Conservation (phyloP, 53 echinoderm and acorn worm genomes). For the Apostichopus leukothele region DNA sequence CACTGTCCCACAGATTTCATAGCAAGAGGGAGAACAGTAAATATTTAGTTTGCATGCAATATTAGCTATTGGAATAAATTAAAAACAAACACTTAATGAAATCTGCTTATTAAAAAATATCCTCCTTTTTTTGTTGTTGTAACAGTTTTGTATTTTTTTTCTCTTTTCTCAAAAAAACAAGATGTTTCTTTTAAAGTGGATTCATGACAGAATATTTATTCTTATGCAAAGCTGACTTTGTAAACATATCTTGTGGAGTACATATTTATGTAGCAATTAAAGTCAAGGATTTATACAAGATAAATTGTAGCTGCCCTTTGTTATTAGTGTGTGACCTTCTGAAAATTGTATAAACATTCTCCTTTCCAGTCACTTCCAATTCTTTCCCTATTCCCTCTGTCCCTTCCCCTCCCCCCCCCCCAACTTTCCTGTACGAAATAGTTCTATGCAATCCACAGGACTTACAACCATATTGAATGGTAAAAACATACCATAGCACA, state of each 20-base stretch:
- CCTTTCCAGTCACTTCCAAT: not conserved
- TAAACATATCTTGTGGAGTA: not conserved
- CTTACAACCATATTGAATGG: too few species aligned
- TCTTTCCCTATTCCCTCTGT: not conserved
- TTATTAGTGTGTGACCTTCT: too few species aligned
- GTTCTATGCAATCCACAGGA: too few species aligned
- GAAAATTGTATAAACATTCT: too few species aligned
- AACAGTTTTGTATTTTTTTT: not conserved
- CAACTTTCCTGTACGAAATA: not conserved
- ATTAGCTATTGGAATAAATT: not conserved
- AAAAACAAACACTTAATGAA: too few species aligned
- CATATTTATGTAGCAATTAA: slow-evolving; percentile 4
- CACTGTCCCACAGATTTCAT: too few species aligned
- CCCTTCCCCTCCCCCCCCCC: not conserved
- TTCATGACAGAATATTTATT: not conserved
- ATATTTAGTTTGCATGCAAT: not conserved
- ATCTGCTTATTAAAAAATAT: too few species aligned
- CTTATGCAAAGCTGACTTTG: not conserved
- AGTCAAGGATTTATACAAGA: slow-evolving; percentile 8
- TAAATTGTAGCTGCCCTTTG: too few species aligned
- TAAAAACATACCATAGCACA: too few species aligned
- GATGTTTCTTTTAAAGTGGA: not conserved
- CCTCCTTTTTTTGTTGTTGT: too few species aligned
- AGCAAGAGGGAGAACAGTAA: too few species aligned
- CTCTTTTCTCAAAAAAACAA: not conserved